Base-by-base conservation (phyloP, 1,140 invertebrate species). In the Cydia fagiglandana region DNA sequence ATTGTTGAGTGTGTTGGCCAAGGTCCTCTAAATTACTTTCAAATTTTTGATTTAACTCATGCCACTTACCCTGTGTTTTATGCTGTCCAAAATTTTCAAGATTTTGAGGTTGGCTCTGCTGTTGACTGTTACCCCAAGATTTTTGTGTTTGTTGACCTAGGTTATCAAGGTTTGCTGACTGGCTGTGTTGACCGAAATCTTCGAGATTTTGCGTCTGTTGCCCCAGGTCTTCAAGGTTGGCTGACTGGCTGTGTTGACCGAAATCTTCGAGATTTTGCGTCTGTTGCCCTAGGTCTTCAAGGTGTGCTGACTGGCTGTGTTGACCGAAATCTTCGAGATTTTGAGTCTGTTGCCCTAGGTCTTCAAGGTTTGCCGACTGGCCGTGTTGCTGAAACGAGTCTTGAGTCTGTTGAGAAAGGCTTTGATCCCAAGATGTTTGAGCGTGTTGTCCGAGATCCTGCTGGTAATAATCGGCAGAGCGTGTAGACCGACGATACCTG, bases 201-300 rank as follows among this genome's bases (percentile, higher is more conserved):
- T 76, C 79, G 50, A 83, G 78, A 64, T 77, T 76, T 79, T 84
- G 79, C n/a, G 79, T 78, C 73, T 88, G 80, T 77, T 92, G 90
- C 0, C 80, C 85, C 66, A 88, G 82, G 75, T 91, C 81, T 80
- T 92, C 84, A 64, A 75, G 77, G 75, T 66, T 81, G 77, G 76
- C 77, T 75, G 83, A 78, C 56, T 61, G 56, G 56, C 56, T 61
- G 0, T 61, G 56, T 79, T 83, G 81, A 53, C 64, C 12, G 73
- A 78, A 81, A 34, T 79, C 77, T 73, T 77, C 80, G 50, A 83
- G 78, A 56, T 77, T 77, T 78, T 84, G 79, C 17, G 79, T 79
- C 73, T 88, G 80, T 78, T 92, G 90, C 0, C 80, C 85, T 68
- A 88, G 82, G 75, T 91, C 82, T 81, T 92, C 84, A 17, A 70